These are phyloP conservation scores for Hipposideros armiger DNA, from an alignment of 2,113 vertebrate species.

Conservation along the genomic window DNA sequence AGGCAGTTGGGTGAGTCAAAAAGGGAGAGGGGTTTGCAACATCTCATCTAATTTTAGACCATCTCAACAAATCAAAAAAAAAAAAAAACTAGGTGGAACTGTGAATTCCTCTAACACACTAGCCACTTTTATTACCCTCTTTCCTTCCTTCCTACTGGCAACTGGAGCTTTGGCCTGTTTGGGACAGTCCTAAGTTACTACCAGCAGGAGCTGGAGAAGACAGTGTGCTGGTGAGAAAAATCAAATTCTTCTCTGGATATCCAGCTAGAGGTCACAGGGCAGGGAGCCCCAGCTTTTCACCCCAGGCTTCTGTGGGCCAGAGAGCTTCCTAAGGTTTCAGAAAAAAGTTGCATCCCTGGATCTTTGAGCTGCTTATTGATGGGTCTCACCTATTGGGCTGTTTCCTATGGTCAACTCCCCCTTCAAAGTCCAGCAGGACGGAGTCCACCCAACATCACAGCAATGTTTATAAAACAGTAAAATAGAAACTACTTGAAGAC, in stretches of 20 bases:
- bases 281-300: background rate
- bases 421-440: background rate
- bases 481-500: background rate
- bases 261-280: background rate
- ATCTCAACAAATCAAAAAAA: background rate
- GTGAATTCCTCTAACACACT: background rate
- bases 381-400: background rate
- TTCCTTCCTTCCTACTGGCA: background rate
- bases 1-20: background rate
- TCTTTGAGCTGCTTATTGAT: background rate
- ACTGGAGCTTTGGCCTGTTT: background rate
- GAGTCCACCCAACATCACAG: background rate
- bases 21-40: background rate
- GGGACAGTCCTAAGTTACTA: background rate
- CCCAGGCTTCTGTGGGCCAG: background rate
- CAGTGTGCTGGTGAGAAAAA: background rate
- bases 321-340: background rate
- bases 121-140: background rate
- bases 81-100: background rate
- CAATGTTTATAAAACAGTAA: background rate
- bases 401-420: background rate
- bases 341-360: background rate
- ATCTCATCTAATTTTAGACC: background rate
- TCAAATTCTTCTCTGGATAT: background rate
- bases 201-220: background rate